A percentile compares a stretch with the other conserved stretches of the same genome.
phyloP scores from a whole-genome alignment of 1,140 invertebrate genomes.

The Scylla paramamosain region DNA sequence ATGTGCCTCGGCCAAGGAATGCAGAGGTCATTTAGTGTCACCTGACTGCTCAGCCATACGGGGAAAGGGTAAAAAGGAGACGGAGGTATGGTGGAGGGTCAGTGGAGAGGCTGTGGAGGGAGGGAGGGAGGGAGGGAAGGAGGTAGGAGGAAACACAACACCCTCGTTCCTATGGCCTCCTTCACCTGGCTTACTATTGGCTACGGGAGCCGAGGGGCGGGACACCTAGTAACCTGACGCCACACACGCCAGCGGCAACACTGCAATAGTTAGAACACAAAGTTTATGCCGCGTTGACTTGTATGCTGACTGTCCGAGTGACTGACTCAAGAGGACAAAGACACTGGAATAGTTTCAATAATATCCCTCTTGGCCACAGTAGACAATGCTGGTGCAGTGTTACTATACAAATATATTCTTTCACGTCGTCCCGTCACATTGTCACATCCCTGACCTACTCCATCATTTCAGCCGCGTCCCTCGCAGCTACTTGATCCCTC shows the following conservation, averaged over 20 bases:
- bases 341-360: not conserved
- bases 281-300: too few relatives aligned
- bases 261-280: not conserved
- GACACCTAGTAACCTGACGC: conserved; percentile 25
- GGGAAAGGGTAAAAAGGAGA: not conserved
- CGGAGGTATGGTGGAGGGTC: not conserved
- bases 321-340: too few relatives aligned
- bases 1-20: not conserved
- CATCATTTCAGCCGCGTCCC: too few relatives aligned
- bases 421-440: too few relatives aligned
- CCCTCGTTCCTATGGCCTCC: conserved; percentile 47
- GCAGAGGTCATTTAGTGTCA: not conserved
- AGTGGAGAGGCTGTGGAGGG: not conserved
- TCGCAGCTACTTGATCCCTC: too few relatives aligned
- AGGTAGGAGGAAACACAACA: not conserved
- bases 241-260: not conserved
- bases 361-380: too few relatives aligned
- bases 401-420: too few relatives aligned
- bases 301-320: too few relatives aligned
- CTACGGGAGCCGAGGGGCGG: not conserved
- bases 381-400: too few relatives aligned
- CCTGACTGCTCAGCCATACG: not conserved
- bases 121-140: not conserved
- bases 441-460: too few relatives aligned
- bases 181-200: not conserved